Evolutionary conservation across 2,888 invertebrate genomes (phyloP), one percentile per base, ranked within the genome.

Genomic region (Clepsis dumicolana): DNA sequence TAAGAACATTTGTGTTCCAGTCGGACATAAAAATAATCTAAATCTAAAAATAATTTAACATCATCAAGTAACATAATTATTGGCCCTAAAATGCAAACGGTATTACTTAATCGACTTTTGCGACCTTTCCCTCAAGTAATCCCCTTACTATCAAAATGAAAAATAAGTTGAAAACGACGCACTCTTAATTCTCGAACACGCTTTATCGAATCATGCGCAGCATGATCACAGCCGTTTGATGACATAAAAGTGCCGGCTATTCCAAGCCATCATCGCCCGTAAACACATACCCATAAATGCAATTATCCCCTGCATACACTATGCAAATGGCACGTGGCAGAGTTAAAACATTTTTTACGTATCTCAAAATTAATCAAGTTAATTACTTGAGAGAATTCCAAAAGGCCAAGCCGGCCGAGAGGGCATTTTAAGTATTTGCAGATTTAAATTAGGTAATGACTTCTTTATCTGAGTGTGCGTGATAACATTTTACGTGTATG

Each of bases 191-290:
- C 35, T 70, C 69, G 65, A 16, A 63, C 44, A 73, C 53, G 61
- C 38, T 69, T 53, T 70, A 57, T 66, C 48, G 67, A 80, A 77
- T 77, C 77, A 77, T 75, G 75, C 70, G 64, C 64, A 64, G 64
- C 74, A 74, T 77, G 74, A 70, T 75, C 73, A 73, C 74, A 74
- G 73, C 64, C 71, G 74, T 73, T 73, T 77, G 89, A 88, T 88
- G 87, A 85, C 88, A 84, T 87, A 88, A 86, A 89, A 89, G 84
- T 88, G 87, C 80, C 80, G 70, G 74, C 70, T 64, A 74, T 72
- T 75, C 72, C 75, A 75, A 74, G 75, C 79, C 79, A 79, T 79
- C 79, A 78, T 78, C 77, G 76, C 73, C 77, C 80, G 77, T 71
- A 76, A 76, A 72, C 67, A 77, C 78, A 78, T 48, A 14, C 12